Base-by-base conservation (phyloP, 2,113 vertebrate species). In the Labeo rohita region DNA sequence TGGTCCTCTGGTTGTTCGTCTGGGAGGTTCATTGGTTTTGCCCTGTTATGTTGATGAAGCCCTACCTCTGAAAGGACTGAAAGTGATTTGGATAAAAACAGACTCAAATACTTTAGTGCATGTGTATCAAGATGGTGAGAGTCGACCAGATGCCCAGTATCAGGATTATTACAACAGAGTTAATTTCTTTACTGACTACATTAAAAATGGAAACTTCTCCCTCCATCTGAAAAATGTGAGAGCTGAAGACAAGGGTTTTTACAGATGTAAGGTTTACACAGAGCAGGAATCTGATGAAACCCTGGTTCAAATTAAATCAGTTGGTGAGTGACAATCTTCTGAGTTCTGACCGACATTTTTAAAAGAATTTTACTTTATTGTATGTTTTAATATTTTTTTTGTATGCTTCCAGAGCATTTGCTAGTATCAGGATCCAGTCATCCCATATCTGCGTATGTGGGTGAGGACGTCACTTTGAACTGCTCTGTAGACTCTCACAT, bases 31-130 rank as follows among this genome's bases (percentile, higher is more conserved):
- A 10, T 65, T 87, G 74, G n/a, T 80, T 65, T 21, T 87, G 82
- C 75, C 75, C 52, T 87, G 86, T 61, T 84, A 49, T 80, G 75
- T 84, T 28, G 45, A 87, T n/a, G 18, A 28, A 61, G n/a, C 65
- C n/a, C 23, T 66, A 52, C 52, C 76, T 34, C 0, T 74, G 34
- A 12, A 75, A 1, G 28, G 45, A 63, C 43, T 85, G 47, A 49
- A 85, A 23, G 23, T 85, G 83, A 49, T 75, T 45, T 81, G 49
- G 36, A 56, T 45, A 36, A 28, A 13, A 34, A 49, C 56, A 34
- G 59, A 49, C 28, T 43, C 5, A 0, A 13, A 80, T 63, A 15
- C 76, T 34, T 8, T 63, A 13, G 54, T 87, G 49, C 86, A 87
- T 78, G 75, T 84, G 54, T 80, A n/a, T 18, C 54, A 80, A 23